These are phyloP conservation scores for Pangasianodon hypophthalmus DNA, from an alignment of 2,113 vertebrate species.

Conservation along the genomic window DNA sequence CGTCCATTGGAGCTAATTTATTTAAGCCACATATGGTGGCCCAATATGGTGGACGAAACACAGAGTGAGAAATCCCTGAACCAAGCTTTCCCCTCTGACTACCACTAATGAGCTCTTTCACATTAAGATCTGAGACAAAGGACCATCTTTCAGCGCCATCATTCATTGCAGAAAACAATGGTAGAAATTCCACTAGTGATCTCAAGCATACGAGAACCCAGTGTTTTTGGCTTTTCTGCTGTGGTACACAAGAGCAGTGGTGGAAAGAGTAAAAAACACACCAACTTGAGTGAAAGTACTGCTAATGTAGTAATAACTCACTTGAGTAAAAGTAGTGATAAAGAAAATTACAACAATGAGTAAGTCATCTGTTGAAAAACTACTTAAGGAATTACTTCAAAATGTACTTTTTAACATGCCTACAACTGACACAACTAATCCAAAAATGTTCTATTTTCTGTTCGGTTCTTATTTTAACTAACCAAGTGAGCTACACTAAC, in stretches of 20 bases:
- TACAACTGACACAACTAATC: too few relatives aligned
- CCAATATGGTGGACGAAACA: background rate
- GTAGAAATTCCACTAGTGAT: constrained; percentile 17
- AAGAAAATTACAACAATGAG: background rate
- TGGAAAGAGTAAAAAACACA: background rate
- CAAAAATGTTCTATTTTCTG: background rate
- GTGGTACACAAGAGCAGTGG: background rate
- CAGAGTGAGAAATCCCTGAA: background rate
- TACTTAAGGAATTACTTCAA: background rate
- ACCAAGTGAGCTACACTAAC: too few relatives aligned
- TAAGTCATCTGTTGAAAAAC: background rate
- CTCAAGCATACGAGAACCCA: background rate
- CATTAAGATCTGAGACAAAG: constrained; percentile 57
- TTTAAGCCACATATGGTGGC: background rate
- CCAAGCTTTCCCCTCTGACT: background rate
- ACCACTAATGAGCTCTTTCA: constrained; percentile 62
- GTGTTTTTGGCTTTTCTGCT: background rate
- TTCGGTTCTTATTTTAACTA: too few relatives aligned
- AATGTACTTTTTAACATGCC: background rate
- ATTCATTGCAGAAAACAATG: constrained; percentile 51
- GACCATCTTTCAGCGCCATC: constrained; percentile 49
- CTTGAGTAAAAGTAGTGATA: background rate
- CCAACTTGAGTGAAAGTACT: background rate
- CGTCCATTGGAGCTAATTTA: background rate
- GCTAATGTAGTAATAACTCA: background rate